Evolutionary conservation across 2,888 invertebrate species (phyloP).

Genomic region (Agrotis exclamationis): DNA sequence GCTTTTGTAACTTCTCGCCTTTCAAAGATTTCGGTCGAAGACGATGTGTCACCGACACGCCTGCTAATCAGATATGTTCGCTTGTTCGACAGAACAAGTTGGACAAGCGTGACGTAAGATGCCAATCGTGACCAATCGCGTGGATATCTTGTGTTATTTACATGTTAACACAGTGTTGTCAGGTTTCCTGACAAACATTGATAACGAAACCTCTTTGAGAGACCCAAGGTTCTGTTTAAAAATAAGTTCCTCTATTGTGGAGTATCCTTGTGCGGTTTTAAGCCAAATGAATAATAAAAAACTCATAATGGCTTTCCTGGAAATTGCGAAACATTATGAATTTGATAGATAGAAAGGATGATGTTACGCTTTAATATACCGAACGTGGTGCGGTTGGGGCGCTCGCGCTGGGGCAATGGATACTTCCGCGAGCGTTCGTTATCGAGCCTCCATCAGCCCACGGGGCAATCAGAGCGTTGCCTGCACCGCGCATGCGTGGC

Average conservation of each 20-base stretch:
- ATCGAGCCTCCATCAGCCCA: conserved; percentile 72
- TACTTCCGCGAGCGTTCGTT: conserved; percentile 71
- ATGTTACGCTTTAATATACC: conserved; percentile 62
- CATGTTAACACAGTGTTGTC: conserved; percentile 65
- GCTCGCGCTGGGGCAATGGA: conserved; percentile 56
- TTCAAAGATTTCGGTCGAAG: conserved; percentile 69
- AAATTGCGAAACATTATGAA: conserved; percentile 62
- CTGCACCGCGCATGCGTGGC: conserved; percentile 70
- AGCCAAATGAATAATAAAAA: conserved; percentile 45
- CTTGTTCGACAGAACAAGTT: conserved; percentile 76
- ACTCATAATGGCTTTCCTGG: conserved; percentile 55
- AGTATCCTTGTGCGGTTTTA: conserved; percentile 19
- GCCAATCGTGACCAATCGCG: conserved; percentile 72
- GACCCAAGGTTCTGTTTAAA: conserved; percentile 52
- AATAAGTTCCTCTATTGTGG: conserved; percentile 8
- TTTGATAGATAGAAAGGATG: conserved; percentile 65
- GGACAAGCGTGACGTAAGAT: conserved; percentile 78
- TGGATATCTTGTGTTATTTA: conserved; percentile 70
- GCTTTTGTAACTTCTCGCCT: conserved; percentile 66
- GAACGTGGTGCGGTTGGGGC: conserved; percentile 57
- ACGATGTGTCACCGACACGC: conserved; percentile 84
- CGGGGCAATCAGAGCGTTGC: conserved; percentile 76
- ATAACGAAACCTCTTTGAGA: conserved; percentile 48
- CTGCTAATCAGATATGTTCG: conserved; percentile 77
- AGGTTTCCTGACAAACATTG: conserved; percentile 71